Evolutionary conservation across 2,797 vertebrate species (phyloP).

Genomic region (Acridotheres tristis): DNA sequence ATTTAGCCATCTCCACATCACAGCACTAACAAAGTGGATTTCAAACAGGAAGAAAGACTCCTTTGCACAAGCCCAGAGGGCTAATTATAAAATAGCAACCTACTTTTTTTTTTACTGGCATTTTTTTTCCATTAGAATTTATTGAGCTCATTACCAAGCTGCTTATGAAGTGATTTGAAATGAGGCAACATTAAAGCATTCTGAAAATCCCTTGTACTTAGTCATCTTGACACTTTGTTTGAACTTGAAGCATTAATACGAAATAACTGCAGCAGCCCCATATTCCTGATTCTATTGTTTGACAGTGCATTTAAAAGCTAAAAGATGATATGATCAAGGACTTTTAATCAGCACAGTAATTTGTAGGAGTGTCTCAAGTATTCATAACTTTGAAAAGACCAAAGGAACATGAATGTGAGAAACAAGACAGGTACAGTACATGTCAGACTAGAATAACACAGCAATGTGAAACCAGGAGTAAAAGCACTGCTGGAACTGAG

Average conservation of each 20-base stretch:
- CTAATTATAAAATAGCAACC: conserved; percentile 87
- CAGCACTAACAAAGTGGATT: conserved; percentile 80
- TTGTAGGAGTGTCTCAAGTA: conserved; percentile 71
- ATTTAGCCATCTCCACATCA: conserved; percentile 79
- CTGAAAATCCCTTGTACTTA: conserved; percentile 88
- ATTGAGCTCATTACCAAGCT: conserved; percentile 88
- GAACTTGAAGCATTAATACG: conserved; percentile 88
- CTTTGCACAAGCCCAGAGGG: conserved; percentile 80
- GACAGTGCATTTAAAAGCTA: conserved; percentile 78
- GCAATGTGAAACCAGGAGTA: conserved; percentile 43
- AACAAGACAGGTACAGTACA: conserved; percentile 44
- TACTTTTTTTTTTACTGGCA: conserved; percentile 70
- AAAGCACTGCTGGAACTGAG: conserved; percentile 11
- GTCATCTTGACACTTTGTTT: conserved; percentile 91
- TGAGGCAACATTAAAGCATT: conserved; percentile 86
- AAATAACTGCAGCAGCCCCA: conserved; percentile 81
- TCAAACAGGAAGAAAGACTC: conserved; percentile 79
- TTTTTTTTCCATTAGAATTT: conserved; percentile 75
- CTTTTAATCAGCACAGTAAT: conserved; percentile 82
- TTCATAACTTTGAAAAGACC: conserved; percentile 54
- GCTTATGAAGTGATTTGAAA: conserved; percentile 88
- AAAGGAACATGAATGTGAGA: conserved; percentile 53
- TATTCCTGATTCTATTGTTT: conserved; percentile 83
- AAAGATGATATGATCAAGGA: conserved; percentile 80
- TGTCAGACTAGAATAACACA: conserved; percentile 31